Conservation (phyloP, 2,113 vertebrate species). For the Herpailurus yagouaroundi region DNA sequence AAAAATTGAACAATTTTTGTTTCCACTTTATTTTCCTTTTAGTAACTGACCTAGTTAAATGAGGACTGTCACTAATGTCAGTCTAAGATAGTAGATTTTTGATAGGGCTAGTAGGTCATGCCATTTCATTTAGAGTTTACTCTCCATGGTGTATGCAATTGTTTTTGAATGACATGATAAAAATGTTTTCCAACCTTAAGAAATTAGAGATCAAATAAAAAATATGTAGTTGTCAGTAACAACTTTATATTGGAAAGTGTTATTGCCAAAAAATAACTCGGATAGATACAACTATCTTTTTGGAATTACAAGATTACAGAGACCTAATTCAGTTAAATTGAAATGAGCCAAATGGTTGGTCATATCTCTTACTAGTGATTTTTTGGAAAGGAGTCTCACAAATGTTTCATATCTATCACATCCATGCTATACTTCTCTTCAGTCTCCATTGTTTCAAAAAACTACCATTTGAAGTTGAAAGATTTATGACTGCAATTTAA, state of each 20-base stretch:
- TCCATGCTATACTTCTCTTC: background rate
- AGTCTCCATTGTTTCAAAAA: background rate
- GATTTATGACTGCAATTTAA: background rate
- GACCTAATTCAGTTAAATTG: background rate
- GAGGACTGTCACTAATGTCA: conserved; percentile 45
- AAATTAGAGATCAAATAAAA: conserved; percentile 53
- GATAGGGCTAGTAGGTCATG: background rate
- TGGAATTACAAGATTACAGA: background rate
- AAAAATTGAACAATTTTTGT: conserved; percentile 61
- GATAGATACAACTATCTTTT: background rate
- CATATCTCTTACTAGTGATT: background rate
- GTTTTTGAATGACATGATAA: conserved; percentile 63
- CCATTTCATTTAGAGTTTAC: conserved; percentile 52
- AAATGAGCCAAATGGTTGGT: background rate
- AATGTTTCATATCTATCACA: background rate
- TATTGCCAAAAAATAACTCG: background rate
- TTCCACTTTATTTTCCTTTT: conserved; percentile 59
- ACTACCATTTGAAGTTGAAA: background rate
- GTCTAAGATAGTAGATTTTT: conserved; percentile 47
- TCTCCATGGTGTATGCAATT: background rate
- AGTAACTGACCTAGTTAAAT: conserved; percentile 63
- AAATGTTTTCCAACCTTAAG: conserved; percentile 29
- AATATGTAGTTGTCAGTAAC: background rate
- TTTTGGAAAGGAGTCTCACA: background rate
- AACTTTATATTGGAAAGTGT: background rate